A percentile compares a stretch with the other conserved stretches of the same genome.
phyloP scores from a whole-genome alignment of 2,888 invertebrate species.

The Drosophila borborema region DNA sequence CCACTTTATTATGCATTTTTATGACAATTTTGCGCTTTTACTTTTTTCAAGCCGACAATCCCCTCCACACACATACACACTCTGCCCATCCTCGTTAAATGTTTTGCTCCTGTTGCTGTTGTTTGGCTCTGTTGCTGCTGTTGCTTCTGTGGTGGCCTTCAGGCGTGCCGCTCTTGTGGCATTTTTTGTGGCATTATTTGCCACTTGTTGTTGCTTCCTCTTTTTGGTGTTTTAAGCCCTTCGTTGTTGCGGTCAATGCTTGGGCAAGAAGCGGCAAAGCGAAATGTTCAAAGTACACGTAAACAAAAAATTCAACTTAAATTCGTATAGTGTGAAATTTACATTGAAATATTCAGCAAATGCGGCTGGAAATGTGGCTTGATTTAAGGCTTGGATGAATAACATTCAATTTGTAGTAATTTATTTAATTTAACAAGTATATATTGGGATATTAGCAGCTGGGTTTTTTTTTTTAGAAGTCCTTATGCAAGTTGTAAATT shows the following conservation, averaged over 20 bases:
- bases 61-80: background rate
- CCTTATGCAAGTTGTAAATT: background rate
- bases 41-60: constrained; percentile 14
- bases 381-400: background rate
- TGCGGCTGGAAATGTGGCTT: background rate
- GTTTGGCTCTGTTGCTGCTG: background rate
- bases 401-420: background rate
- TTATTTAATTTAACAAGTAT: too few species aligned
- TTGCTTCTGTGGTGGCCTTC: constrained; percentile 41
- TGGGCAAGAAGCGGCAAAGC: constrained; percentile 28
- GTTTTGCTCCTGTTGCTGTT: constrained; percentile 29
- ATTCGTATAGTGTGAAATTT: constrained; percentile 9
- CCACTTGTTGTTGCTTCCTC: constrained; percentile 23
- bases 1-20: constrained; percentile 66
- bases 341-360: background rate
- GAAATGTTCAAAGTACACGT: constrained; percentile 35
- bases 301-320: constrained; percentile 8
- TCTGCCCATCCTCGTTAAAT: constrained; percentile 8
- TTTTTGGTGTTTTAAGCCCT: constrained; percentile 12
- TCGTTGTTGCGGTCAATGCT: constrained; percentile 34
- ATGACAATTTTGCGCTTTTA: constrained; percentile 66
- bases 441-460: too few species aligned
- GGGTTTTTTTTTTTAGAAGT: too few species aligned
- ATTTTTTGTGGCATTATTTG: constrained; percentile 50
- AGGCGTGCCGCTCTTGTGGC: constrained; percentile 59